These are phyloP conservation scores for Bellardia bayeri DNA, from an alignment of 2,888 invertebrate species.

Conservation along the genomic window DNA sequence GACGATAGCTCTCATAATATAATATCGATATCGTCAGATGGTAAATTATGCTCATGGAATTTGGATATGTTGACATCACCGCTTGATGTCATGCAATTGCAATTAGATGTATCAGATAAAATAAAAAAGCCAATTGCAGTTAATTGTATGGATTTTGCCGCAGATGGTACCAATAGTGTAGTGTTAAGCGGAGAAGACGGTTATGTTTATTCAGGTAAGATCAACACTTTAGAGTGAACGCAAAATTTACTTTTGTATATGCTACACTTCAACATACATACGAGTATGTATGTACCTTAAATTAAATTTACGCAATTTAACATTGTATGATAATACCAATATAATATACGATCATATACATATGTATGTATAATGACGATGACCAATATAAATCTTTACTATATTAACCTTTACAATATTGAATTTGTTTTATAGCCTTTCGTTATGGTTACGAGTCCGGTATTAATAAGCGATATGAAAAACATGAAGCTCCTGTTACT, in stretches of 20 bases:
- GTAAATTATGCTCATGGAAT: slow-evolving; percentile 99
- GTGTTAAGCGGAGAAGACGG: slow-evolving; percentile 98
- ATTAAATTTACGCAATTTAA: no score
- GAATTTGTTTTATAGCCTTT: slow-evolving; percentile 87
- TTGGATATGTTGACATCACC: slow-evolving; percentile 99
- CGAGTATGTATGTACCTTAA: no score
- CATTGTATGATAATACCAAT: no score
- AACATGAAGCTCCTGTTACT: slow-evolving; percentile 97
- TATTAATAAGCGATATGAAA: slow-evolving; percentile 95
- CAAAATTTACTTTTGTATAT: no score
- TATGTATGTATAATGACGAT: no score
- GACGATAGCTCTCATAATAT: slow-evolving; percentile 99
- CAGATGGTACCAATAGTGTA: slow-evolving; percentile 98
- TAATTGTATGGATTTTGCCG: slow-evolving; percentile 95
- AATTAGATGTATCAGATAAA: slow-evolving; percentile 86
- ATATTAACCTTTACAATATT: background rate
- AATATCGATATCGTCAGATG: slow-evolving; percentile 98
- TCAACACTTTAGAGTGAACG: no score
- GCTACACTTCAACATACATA: no score
- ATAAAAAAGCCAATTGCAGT: slow-evolving; percentile 96
- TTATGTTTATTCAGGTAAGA: slow-evolving; percentile 91
- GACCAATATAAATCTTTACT: no score
- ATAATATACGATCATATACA: no score
- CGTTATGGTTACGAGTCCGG: slow-evolving; percentile 97
- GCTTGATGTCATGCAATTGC: slow-evolving; percentile 96